phyloP scores from a whole-genome alignment of 2,113 vertebrate genomes.

The Zonotrichia leucophrys region DNA sequence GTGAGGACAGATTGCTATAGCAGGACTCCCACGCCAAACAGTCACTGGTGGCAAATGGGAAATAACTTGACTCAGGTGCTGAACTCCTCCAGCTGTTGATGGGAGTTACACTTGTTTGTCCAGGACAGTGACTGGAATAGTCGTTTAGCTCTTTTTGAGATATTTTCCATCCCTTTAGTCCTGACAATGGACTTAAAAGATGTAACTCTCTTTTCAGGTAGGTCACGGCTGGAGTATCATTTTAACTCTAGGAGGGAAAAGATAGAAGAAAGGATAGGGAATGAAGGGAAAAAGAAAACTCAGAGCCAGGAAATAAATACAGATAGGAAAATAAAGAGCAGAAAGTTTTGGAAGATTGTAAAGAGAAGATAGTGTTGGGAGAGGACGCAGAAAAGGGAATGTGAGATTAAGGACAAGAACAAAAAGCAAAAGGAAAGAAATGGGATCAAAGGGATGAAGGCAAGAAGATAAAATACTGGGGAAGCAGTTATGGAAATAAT shows the following conservation, averaged over 20 bases:
- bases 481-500: neutral
- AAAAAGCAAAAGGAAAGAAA: neutral
- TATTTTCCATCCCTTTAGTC: slow-evolving; percentile 10
- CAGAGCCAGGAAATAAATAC: neutral
- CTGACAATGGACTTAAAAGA: slow-evolving; percentile 29
- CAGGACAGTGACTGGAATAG: slow-evolving; percentile 27
- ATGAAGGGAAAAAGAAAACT: neutral
- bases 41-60: neutral
- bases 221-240: neutral
- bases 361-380: neutral
- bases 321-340: neutral
- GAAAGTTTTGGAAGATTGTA: neutral
- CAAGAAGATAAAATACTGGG: neutral
- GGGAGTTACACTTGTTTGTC: slow-evolving; percentile 45
- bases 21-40: neutral
- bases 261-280: neutral
- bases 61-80: slow-evolving; percentile 24
- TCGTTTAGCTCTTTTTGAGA: slow-evolving; percentile 18
- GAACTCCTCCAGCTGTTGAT: slow-evolving; percentile 37
- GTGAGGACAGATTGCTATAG: neutral
- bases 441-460: neutral
- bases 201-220: slow-evolving; percentile 15
- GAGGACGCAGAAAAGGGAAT: neutral
- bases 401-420: neutral
- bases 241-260: slow-evolving; percentile 15